Base-by-base conservation (phyloP, 2,113 vertebrate species). In the Tretioscincus oriximinensis region DNA sequence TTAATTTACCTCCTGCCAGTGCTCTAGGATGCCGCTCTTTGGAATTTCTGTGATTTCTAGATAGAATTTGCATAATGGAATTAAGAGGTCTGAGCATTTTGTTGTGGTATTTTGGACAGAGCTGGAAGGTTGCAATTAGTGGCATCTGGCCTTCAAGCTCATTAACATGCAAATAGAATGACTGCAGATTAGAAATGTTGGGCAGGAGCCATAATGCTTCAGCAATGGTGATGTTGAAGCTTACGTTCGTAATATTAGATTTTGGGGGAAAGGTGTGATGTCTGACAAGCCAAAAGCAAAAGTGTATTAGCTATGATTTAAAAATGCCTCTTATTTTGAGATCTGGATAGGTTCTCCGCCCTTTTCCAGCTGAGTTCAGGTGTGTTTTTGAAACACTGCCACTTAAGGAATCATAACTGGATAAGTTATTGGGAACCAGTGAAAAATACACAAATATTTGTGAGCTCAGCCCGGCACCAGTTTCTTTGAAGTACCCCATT, bases 111-210 rank as follows among this genome's bases (percentile, higher is more conserved):
- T 94, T 95, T 97, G 97, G 96, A 95, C 96, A 95, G 94, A 95
- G 95, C 93, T 94, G 91, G 93, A 96, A 95, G 92, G 95, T 94
- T 97, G 94, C 97, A 98, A 99, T 99, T 98, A 98, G 96, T 96
- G 96, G 94, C 97, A 96, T 97, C 96, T 97, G 97, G 96, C 97
- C 96, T 97, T 97, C 95, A 96, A 91, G 92, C 96, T 97, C 95
- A 98, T 98, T 98, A 97, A 95, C 94, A 99, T 98, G 96, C 96
- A 98, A 97, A 98, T 97, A 94, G 94, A 95, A 95, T 93, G 96
- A 93, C 93, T 91, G 88, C 93, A 94, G 93, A 95, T 92, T 94
- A 93, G 90, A 93, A 93, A 95, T 89, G 41, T 45, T 77, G 68
- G 82, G 69, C 84, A 35, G 51, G 61, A 3, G 79, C 86, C 86